Evolutionary conservation across 2,888 invertebrate species (phyloP).

Genomic region (Erebia aethiops): DNA sequence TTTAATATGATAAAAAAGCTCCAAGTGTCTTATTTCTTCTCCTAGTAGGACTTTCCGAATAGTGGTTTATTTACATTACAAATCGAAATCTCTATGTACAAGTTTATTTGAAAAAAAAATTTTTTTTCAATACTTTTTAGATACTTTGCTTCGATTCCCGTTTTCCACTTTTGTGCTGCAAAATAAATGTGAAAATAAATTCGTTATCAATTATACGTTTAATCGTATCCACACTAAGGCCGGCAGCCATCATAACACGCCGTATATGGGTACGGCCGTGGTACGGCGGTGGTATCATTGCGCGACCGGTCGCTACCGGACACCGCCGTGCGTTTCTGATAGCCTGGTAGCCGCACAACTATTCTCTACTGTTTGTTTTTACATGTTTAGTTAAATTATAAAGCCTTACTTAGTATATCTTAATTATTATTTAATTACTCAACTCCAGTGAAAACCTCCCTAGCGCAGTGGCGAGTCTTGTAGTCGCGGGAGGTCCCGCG

Average conservation of each 20-base stretch:
- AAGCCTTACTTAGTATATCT: background rate
- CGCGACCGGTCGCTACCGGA: constrained; percentile 25
- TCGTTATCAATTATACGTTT: background rate
- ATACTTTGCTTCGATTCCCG: too few species aligned
- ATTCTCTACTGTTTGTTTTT: constrained; percentile 19
- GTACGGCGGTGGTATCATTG: constrained; percentile 6
- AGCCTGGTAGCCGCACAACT: constrained; percentile 22
- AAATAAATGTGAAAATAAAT: background rate
- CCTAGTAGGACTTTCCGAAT: too few species aligned
- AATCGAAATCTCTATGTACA: too few species aligned
- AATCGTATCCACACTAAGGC: constrained; percentile 19
- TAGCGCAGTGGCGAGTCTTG: too few species aligned
- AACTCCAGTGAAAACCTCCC: too few species aligned
- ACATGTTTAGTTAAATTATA: background rate
- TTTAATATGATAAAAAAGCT: too few species aligned
- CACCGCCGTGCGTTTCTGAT: constrained; percentile 16
- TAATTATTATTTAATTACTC: background rate
- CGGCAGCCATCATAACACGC: constrained; percentile 17
- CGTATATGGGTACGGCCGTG: constrained; percentile 17
- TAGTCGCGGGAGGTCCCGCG: too few species aligned
- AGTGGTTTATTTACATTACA: too few species aligned
- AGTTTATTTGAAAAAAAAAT: too few species aligned
- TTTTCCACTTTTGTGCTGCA: background rate
- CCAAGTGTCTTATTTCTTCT: too few species aligned
- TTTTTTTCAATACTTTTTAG: too few species aligned